Conservation (phyloP, 2,797 vertebrate species). For the Danio choprae region DNA sequence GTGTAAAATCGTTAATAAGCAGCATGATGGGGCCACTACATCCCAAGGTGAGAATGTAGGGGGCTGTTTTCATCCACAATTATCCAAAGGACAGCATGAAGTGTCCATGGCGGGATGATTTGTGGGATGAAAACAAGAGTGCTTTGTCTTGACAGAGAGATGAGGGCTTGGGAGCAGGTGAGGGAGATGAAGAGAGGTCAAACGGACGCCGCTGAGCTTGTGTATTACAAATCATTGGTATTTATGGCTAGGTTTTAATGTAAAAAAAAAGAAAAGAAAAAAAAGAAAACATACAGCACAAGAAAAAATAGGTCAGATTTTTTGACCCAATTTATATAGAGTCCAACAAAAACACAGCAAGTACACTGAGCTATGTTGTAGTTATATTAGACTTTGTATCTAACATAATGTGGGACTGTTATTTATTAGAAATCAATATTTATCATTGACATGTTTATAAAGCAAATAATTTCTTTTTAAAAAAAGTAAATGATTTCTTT, state of each 20-base stretch:
- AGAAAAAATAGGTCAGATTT: background rate
- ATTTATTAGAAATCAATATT: too few species aligned
- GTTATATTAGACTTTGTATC: too few species aligned
- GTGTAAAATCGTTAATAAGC: slow-evolving; percentile 84
- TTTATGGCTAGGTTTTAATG: background rate
- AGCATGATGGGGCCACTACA: slow-evolving; percentile 77
- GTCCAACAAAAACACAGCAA: background rate
- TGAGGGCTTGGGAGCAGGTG: slow-evolving; percentile 31
- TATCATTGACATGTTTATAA: too few species aligned
- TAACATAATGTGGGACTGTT: too few species aligned
- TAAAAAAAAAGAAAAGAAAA: background rate
- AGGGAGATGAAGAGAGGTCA: slow-evolving; percentile 43
- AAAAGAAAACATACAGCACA: background rate
- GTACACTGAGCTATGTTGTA: too few species aligned
- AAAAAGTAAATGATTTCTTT: too few species aligned
- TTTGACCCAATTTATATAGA: background rate
- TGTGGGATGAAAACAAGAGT: slow-evolving; percentile 57
- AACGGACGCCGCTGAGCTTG: slow-evolving; percentile 3
- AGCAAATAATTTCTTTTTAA: too few species aligned
- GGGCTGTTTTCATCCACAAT: slow-evolving; percentile 77
- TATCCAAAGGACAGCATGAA: slow-evolving; percentile 79
- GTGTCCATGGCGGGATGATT: slow-evolving; percentile 73
- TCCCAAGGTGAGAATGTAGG: slow-evolving; percentile 73
- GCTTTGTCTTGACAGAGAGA: slow-evolving; percentile 50
- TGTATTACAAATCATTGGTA: slow-evolving; percentile 31